Conservation (phyloP, 2,888 invertebrate genomes). For the Athalia circularis region DNA sequence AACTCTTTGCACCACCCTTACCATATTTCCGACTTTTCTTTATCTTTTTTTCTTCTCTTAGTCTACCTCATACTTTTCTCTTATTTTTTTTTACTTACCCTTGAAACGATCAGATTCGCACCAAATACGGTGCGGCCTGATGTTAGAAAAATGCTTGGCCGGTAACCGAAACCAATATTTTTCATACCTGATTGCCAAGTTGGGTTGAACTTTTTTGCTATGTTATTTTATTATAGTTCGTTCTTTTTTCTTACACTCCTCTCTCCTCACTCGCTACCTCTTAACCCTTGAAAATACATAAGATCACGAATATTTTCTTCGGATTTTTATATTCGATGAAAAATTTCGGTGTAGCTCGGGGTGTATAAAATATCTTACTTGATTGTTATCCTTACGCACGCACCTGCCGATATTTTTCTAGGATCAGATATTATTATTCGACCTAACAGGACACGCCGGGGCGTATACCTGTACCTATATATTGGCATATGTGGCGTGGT, state of each 20-base stretch:
- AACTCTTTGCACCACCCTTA: neutral
- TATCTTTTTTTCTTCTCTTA: neutral
- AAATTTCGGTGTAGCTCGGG: conserved; percentile 5
- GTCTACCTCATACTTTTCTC: conserved; percentile 2
- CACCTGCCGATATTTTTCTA: conserved; percentile 24
- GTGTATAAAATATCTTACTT: no score
- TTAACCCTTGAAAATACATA: no score
- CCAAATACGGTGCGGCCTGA: no score
- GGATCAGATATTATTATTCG: conserved; percentile 5
- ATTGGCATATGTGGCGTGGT: no score
- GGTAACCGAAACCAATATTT: neutral
- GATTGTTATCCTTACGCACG: neutral
- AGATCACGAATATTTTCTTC: no score
- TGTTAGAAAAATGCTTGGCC: no score
- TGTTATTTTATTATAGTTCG: neutral
- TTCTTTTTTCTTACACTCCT: neutral
- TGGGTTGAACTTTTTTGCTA: neutral
- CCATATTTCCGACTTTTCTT: neutral
- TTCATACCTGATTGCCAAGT: conserved; percentile 1
- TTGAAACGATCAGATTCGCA: neutral
- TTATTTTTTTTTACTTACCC: neutral
- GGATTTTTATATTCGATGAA: neutral
- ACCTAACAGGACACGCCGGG: neutral
- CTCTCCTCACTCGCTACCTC: no score
- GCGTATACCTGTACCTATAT: no score